These are phyloP conservation scores for Melopsittacus undulatus DNA, from an alignment of 2,797 vertebrate genomes.

Conservation along the genomic window DNA sequence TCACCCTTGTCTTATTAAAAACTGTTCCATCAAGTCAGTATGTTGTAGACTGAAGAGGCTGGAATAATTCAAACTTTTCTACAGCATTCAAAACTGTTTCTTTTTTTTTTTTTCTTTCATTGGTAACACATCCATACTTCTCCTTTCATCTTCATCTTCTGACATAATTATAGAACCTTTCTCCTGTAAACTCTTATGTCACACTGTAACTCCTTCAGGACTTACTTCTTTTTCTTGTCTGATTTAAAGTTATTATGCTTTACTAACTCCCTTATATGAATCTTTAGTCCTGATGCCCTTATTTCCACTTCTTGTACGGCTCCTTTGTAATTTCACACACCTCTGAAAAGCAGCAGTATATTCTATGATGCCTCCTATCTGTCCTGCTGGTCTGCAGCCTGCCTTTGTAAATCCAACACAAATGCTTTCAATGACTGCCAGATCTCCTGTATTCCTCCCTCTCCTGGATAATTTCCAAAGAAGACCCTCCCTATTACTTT, in stretches of 20 bases:
- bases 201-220: neutral
- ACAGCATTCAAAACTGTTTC: neutral
- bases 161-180: neutral
- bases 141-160: neutral
- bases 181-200: neutral
- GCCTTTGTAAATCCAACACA: neutral
- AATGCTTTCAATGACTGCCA: neutral
- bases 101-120: neutral
- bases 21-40: rapidly evolving
- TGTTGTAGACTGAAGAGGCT: neutral
- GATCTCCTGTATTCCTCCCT: neutral
- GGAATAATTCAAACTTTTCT: neutral
- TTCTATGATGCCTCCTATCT: neutral
- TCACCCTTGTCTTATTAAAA: neutral
- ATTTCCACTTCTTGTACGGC: neutral
- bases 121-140: neutral
- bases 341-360: neutral
- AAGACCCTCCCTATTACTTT: neutral
- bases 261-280: neutral
- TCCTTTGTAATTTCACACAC: neutral
- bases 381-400: neutral
- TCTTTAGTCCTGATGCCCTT: neutral
- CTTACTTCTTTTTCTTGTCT: neutral
- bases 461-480: neutral
- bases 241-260: neutral